Evolutionary conservation across 2,113 vertebrate species (phyloP), one percentile per base, ranked within the genome.

Genomic region (Periophthalmus modestus): DNA sequence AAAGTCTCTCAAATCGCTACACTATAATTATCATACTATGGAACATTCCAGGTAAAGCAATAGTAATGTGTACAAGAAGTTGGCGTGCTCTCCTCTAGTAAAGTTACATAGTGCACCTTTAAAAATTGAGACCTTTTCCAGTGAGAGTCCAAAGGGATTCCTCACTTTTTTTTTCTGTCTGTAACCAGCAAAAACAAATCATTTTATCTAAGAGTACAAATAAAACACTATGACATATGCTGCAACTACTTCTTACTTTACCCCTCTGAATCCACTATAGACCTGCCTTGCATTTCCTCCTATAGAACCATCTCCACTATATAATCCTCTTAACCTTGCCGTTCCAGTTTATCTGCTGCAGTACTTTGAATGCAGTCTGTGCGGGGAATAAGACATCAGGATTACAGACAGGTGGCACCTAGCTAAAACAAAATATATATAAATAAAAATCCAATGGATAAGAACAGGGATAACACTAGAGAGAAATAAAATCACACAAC

Each of bases 271-370:
- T 77, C 75, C 39, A 21, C 46, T 66, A 61, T 63, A 69, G 62
- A 75, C 50, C 66, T 62, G 50, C 19, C 71, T 75, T 73, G 71
- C 75, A 74, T 47, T 34, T 63, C 54, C 61, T 68, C 68, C 62
- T 68, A 58, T 21, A 80, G 48, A 65, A 16, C 24, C 69, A 54
- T 47, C 72, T 67, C 0, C 16, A 24, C 55, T 46, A n/a, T 50
- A n/a, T 74, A 82, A 79, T 47, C 75, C 69, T 82, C 69, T 87
- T 74, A 81, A 62, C 48, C 57, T 28, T 50, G 68, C 55, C 58
- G 59, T 68, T 52, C 63, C 68, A 19, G 48, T 80, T 67, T 69
- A 75, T 79, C 73, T 66, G 34, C 43, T 33, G 52, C 54, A 61
- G 36, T n/a, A 81, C 66, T 55, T 68, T 58, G 33, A 50, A 28